Conservation (phyloP, 2,113 vertebrate genomes). For the Rattus rattus region DNA sequence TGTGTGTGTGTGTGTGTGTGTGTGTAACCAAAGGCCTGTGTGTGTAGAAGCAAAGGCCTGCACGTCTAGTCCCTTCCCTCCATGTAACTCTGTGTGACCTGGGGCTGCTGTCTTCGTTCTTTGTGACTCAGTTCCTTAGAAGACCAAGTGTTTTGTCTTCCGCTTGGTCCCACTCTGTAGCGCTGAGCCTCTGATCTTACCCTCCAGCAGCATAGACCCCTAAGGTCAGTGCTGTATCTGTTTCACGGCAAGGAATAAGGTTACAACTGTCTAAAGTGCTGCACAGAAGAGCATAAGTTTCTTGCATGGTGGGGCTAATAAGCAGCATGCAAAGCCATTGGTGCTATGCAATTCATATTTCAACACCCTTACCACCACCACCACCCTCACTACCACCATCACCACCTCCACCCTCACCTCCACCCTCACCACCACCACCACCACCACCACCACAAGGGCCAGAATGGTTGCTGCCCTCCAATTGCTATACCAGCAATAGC, state of each 20-base stretch:
- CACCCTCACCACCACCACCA: background rate
- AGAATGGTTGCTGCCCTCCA: accelerated
- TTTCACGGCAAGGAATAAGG: background rate
- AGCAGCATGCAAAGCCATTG: too few species aligned
- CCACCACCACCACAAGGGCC: background rate
- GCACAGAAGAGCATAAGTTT: background rate
- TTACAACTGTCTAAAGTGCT: accelerated
- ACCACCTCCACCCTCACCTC: too few species aligned
- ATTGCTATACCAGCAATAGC: background rate
- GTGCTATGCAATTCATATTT: background rate
- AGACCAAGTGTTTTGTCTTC: background rate
- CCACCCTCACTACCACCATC: background rate
- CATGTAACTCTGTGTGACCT: background rate
- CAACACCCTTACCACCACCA: too few species aligned
- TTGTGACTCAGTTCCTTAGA: background rate
- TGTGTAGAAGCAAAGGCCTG: too few species aligned
- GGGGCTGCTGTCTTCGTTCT: background rate
- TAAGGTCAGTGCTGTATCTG: background rate
- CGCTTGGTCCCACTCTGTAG: background rate
- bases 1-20: background rate
- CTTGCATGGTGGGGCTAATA: background rate
- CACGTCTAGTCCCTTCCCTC: background rate
- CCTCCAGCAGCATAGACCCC: background rate
- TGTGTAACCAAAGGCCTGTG: background rate
- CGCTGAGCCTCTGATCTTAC: background rate